phyloP scores from a whole-genome alignment of 2,797 vertebrate genomes.

The Intellagama lesueurii region DNA sequence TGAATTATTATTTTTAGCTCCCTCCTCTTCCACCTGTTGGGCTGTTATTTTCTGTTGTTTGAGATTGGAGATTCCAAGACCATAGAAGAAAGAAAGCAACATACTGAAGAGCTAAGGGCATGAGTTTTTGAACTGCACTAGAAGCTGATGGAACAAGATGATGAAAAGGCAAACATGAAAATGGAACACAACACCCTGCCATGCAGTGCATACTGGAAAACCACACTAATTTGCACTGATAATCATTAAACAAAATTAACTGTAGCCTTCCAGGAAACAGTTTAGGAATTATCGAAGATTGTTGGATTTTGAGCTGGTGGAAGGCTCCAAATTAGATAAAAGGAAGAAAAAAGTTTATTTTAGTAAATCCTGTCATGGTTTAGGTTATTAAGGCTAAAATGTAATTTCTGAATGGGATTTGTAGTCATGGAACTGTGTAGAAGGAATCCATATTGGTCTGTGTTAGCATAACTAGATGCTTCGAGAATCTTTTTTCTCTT shows the following conservation, averaged over 20 bases:
- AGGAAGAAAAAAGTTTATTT: too few relatives aligned
- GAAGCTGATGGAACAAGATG: slow-evolving; percentile 50
- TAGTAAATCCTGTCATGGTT: too few relatives aligned
- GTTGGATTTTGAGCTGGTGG: background rate
- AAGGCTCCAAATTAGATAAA: background rate
- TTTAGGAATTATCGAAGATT: slow-evolving; percentile 8
- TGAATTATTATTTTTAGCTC: background rate
- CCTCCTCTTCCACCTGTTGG: background rate
- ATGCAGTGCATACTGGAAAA: slow-evolving; percentile 36
- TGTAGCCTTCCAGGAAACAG: background rate
- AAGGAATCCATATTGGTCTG: too few relatives aligned
- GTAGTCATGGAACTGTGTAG: too few relatives aligned
- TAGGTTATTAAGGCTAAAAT: too few relatives aligned
- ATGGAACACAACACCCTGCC: slow-evolving; percentile 49
- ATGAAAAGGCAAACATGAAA: slow-evolving; percentile 41
- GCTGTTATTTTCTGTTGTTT: slow-evolving; percentile 7
- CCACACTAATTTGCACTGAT: slow-evolving; percentile 39
- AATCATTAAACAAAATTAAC: slow-evolving; percentile 55
- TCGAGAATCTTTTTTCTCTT: too few relatives aligned
- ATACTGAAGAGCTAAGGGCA: slow-evolving; percentile 46
- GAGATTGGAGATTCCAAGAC: background rate
- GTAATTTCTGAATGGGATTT: too few relatives aligned
- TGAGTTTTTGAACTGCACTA: slow-evolving; percentile 40
- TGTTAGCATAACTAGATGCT: too few relatives aligned
- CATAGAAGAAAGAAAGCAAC: slow-evolving; percentile 24